A percentile compares a stretch with the other conserved stretches of the same genome.
phyloP scores from a whole-genome alignment of 2,113 vertebrate species.

The Nannobrachium achirus region DNA sequence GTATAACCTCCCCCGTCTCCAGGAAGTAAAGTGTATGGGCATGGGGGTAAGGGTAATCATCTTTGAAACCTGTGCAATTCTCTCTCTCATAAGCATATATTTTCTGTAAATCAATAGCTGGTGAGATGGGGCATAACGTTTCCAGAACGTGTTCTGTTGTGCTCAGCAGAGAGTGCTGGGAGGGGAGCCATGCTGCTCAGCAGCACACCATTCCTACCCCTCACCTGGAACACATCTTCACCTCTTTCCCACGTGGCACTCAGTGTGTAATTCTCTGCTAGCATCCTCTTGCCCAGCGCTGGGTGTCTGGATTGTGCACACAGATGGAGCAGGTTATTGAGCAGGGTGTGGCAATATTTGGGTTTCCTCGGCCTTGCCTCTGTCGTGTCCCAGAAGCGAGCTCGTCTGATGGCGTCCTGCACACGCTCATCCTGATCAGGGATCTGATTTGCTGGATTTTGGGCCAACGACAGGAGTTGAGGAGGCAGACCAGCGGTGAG shows the following conservation, averaged over 20 bases:
- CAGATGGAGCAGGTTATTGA: slow-evolving; percentile 87
- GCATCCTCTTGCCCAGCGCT: slow-evolving; percentile 78
- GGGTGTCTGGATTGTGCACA: slow-evolving; percentile 83
- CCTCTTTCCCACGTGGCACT: slow-evolving; percentile 87
- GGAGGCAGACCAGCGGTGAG: slow-evolving; percentile 84
- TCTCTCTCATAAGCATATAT: slow-evolving; percentile 78
- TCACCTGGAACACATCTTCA: slow-evolving; percentile 85
- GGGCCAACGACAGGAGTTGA: slow-evolving; percentile 70
- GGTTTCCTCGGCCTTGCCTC: slow-evolving; percentile 75
- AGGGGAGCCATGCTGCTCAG: slow-evolving; percentile 82
- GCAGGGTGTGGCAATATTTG: slow-evolving; percentile 84
- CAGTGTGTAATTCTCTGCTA: slow-evolving; percentile 80
- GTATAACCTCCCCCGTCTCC: slow-evolving; percentile 60
- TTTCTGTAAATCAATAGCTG: slow-evolving; percentile 88
- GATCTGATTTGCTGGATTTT: slow-evolving; percentile 72
- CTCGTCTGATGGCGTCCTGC: slow-evolving; percentile 78
- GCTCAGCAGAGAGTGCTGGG: slow-evolving; percentile 77
- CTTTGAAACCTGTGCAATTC: slow-evolving; percentile 82
- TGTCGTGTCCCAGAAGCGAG: slow-evolving; percentile 86
- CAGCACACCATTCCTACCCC: slow-evolving; percentile 82
- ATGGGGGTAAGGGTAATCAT: slow-evolving; percentile 82
- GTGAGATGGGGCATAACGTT: slow-evolving; percentile 89
- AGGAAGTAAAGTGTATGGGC: slow-evolving; percentile 87
- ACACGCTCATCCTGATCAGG: slow-evolving; percentile 82
- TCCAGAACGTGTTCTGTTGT: slow-evolving; percentile 81